Percentiles rank a stretch among this genome's conserved stretches.
These are phyloP conservation scores for Alexandromys oeconomus DNA, from an alignment of 2,797 vertebrate species.

Conservation along the genomic window DNA sequence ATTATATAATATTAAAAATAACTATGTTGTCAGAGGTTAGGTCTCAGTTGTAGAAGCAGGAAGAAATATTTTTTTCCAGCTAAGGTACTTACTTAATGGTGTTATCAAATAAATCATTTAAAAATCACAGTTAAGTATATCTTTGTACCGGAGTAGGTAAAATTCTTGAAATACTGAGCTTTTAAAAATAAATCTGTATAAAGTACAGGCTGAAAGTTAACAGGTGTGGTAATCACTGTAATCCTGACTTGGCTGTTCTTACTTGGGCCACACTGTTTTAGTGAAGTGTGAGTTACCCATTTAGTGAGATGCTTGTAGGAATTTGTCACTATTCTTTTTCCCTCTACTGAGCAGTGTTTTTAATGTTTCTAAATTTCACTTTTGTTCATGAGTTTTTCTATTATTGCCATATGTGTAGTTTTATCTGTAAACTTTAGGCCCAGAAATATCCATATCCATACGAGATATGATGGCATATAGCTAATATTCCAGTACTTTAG, in stretches of 20 bases:
- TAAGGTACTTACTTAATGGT: constrained; percentile 25
- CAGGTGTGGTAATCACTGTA: neutral
- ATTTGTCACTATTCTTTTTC: neutral
- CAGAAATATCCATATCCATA: constrained; percentile 5
- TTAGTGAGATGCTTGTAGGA: neutral
- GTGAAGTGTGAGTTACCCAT: neutral
- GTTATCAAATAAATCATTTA: constrained; percentile 11
- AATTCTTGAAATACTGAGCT: constrained; percentile 49
- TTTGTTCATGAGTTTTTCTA: constrained; percentile 35
- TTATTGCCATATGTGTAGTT: neutral
- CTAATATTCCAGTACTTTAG: neutral
- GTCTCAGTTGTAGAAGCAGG: neutral
- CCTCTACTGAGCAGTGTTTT: neutral
- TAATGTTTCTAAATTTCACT: constrained; percentile 36
- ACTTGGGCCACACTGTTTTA: neutral
- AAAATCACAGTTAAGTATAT: neutral
- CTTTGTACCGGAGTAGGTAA: constrained; percentile 14
- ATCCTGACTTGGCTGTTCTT: neutral
- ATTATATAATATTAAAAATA: neutral
- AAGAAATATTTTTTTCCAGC: constrained; percentile 24
- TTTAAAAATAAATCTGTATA: neutral
- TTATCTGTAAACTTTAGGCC: constrained; percentile 25
- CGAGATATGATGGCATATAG: neutral
- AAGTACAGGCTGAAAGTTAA: neutral
- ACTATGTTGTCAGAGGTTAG: neutral